phyloP scores from a whole-genome alignment of 2,888 invertebrate genomes.

The Entomobrya proxima region DNA sequence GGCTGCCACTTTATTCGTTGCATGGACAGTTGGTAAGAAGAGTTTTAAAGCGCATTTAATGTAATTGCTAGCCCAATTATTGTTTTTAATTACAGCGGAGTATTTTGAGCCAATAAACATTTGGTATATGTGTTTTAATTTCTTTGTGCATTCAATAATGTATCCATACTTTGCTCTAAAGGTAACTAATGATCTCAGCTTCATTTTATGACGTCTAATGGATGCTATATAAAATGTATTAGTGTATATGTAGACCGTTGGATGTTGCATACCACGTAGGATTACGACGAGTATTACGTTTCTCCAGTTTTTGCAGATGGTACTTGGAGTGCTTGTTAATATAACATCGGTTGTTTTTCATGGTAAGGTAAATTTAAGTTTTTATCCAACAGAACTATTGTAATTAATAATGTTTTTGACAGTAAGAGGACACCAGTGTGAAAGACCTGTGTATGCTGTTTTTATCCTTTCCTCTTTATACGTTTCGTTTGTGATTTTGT shows the following conservation, averaged over 20 bases:
- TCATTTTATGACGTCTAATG: no score
- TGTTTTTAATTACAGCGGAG: not conserved
- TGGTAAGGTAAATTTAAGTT: not conserved
- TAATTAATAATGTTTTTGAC: no score
- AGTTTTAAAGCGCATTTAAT: not conserved
- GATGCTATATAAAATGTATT: no score
- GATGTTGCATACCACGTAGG: not conserved
- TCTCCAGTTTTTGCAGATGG: not conserved
- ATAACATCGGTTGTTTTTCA: no score
- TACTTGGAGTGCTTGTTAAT: not conserved
- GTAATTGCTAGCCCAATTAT: not conserved
- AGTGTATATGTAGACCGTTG: not conserved
- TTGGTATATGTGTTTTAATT: not conserved
- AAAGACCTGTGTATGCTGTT: not conserved
- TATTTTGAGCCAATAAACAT: not conserved
- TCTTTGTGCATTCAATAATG: not conserved
- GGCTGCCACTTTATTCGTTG: not conserved
- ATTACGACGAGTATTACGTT: not conserved
- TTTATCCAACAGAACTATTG: no score
- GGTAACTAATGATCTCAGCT: not conserved
- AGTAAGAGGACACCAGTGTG: not conserved
- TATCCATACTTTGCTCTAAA: not conserved
- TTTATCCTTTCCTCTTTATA: not conserved
- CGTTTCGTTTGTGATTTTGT: not conserved
- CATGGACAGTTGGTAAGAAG: not conserved